Evolutionary conservation across 2,797 vertebrate genomes (phyloP).

Genomic region (Coregonus ussuriensis): DNA sequence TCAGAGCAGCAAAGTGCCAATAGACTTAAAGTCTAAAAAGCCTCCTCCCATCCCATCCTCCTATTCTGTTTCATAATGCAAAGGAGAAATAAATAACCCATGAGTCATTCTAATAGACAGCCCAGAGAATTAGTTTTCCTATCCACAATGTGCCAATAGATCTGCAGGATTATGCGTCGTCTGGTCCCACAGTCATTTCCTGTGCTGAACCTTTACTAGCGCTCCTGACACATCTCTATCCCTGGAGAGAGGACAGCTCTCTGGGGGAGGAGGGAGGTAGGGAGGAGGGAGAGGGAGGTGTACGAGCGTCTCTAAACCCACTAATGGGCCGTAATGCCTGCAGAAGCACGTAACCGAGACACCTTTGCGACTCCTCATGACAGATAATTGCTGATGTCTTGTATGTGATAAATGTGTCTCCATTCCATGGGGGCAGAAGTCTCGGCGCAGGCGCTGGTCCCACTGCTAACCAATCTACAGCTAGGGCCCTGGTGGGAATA

Average conservation of each 20-base stretch:
- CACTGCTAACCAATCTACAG: conserved; percentile 45
- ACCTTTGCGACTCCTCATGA: conserved; percentile 67
- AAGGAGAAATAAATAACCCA: conserved; percentile 54
- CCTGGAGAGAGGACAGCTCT: conserved; percentile 60
- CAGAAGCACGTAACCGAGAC: conserved; percentile 70
- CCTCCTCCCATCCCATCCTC: conserved; percentile 15
- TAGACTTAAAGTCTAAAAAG: conserved; percentile 50
- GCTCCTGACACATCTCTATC: conserved; percentile 57
- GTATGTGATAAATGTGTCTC: conserved; percentile 72
- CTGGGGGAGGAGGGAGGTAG: conserved; percentile 39
- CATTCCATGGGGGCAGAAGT: conserved; percentile 66
- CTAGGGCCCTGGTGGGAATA: conserved; percentile 57
- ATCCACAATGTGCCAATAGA: conserved; percentile 53
- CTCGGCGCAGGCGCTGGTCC: conserved; percentile 50
- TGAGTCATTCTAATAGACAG: conserved; percentile 65
- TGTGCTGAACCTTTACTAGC: conserved; percentile 49
- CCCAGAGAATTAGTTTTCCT: conserved; percentile 54
- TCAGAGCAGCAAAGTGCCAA: conserved; percentile 48
- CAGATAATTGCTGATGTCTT: conserved; percentile 76
- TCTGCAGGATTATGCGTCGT: conserved; percentile 40
- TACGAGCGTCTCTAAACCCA: conserved; percentile 54
- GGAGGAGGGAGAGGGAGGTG: background rate
- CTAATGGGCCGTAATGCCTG: conserved; percentile 76
- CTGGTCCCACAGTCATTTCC: conserved; percentile 44
- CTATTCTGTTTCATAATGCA: conserved; percentile 60